Evolutionary conservation across 2,888 invertebrate species (phyloP), one percentile per base, ranked within the genome.

Genomic region (Timema podura): DNA sequence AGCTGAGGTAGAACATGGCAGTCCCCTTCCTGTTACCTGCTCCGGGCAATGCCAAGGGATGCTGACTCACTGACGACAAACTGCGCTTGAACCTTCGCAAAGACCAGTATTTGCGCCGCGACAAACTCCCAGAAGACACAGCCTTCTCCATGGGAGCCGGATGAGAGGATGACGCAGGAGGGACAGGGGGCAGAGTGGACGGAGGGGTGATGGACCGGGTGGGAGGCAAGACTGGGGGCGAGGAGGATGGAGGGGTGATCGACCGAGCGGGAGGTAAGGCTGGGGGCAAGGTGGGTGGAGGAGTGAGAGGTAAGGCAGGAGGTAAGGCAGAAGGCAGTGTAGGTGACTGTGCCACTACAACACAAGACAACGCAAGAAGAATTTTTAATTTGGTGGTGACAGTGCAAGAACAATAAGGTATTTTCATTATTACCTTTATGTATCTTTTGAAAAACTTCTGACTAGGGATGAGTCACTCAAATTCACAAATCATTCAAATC

Each of bases 1-100:
- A 44, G 30, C 89, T 89, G 75, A 91, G 79, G 77, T 91, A 91
- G 79, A 91, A 91, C 0, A 89, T 90, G 66, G 91, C 90, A 54
- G 75, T 75, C 65, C 76, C 76, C 71, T 75, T 76, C 30, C 57
- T 67, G 54, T 61, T 47, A 13, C 65, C 67, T 57, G 15, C 48
- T 16, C 46, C 16, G 3, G 66, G 57, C n/a, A 59, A 48, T 15
- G 66, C 15, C n/a, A 48, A 30, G 5, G 65, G n/a, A 48, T 49
- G 30, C 30, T 67, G 65, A 47, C 61, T 61, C 11, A 85, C 85
- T 73, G 88, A 78, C 11, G 86, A 86, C 57, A 85, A 83, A 61
- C 87, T 86, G 70, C 89, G 82, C 65, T 88, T 83, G 76, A 90
- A 86, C 73, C 88, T 84, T 0, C 87, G 87, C 75, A 89, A 85